phyloP scores from a whole-genome alignment of 2,113 vertebrate species.

The Aphyosemion australe region DNA sequence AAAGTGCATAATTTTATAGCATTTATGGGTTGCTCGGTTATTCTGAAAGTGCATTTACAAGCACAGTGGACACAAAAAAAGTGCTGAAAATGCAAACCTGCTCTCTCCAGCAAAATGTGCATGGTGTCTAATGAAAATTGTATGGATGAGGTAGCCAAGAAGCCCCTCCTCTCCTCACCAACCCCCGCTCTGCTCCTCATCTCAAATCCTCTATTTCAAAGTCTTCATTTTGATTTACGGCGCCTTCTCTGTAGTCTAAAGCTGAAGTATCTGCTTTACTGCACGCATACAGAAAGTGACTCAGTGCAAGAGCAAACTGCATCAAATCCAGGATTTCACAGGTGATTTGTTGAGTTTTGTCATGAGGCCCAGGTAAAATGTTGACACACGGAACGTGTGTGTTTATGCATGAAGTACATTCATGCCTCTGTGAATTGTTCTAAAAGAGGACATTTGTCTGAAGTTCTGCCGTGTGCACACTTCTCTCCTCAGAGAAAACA shows the following conservation, averaged over 20 bases:
- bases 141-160: constrained; percentile 39
- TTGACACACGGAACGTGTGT: constrained; percentile 3
- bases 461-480: constrained; percentile 36
- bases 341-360: not conserved
- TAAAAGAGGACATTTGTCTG: constrained; percentile 24
- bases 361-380: not conserved
- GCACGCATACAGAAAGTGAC: not conserved
- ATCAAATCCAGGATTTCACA: not conserved
- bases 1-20: not conserved
- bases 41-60: constrained; percentile 27
- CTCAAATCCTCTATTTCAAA: constrained; percentile 2
- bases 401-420: constrained; percentile 32
- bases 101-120: constrained; percentile 32
- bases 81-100: constrained; percentile 43
- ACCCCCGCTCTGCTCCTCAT: constrained; percentile 3
- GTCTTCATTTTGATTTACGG: constrained; percentile 13
- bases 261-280: constrained; percentile 4
- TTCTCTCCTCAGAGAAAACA: constrained; percentile 36
- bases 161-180: constrained; percentile 12
- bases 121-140: constrained; percentile 41
- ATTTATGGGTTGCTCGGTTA: constrained; percentile 28
- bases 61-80: constrained; percentile 13
- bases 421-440: constrained; percentile 12
- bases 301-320: not conserved
- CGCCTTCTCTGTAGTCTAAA: constrained; percentile 5